Evolutionary conservation across 2,797 vertebrate genomes (phyloP).

Genomic region (Setipinna tenuifilis): DNA sequence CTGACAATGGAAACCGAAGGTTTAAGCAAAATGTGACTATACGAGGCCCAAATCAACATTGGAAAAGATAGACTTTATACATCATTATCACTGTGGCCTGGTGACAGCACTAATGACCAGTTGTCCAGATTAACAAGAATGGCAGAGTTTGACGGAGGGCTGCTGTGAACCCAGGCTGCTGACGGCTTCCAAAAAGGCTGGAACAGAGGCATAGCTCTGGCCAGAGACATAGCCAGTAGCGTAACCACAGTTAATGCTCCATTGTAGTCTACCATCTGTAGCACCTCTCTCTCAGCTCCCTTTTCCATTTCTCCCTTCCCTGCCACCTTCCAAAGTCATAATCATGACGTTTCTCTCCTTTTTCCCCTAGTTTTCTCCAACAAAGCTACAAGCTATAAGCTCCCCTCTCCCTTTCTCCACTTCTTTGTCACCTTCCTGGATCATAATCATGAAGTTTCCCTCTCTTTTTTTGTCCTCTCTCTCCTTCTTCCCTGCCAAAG

Average conservation of each 20-base stretch:
- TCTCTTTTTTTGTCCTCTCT: background rate
- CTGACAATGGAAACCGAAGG: background rate
- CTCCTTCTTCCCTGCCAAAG: slow-evolving; percentile 61
- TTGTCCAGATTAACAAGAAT: background rate
- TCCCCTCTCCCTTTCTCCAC: background rate
- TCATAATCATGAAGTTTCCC: too few relatives aligned
- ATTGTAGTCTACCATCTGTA: background rate
- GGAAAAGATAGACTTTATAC: background rate
- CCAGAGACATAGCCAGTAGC: background rate
- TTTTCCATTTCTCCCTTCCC: background rate
- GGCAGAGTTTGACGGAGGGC: too few relatives aligned
- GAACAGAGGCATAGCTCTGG: background rate
- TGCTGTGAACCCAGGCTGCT: background rate
- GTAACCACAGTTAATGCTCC: background rate
- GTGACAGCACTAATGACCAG: background rate
- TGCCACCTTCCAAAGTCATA: too few relatives aligned
- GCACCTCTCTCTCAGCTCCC: background rate
- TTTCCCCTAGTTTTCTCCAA: too few relatives aligned
- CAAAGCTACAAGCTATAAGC: too few relatives aligned
- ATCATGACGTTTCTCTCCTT: too few relatives aligned
- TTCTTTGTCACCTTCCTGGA: background rate
- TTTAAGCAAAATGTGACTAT: background rate
- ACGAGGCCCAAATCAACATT: background rate
- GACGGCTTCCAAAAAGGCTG: too few relatives aligned
- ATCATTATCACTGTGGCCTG: too few relatives aligned